Base-by-base conservation (phyloP, 2,113 vertebrate genomes). In the Zapus hudsonius region DNA sequence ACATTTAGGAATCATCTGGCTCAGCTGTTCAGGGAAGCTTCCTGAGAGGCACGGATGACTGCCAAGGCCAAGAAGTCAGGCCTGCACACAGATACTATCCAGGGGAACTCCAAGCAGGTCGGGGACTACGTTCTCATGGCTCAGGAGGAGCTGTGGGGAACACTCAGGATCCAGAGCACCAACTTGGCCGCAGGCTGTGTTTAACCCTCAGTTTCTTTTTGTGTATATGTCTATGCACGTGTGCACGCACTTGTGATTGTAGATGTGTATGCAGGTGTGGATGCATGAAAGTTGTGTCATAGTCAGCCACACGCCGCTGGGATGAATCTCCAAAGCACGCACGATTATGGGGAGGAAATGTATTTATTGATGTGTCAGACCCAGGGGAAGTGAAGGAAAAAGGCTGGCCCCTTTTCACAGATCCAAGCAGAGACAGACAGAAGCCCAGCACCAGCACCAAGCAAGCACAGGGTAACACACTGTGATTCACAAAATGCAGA, bases 1-100 rank as follows among this genome's bases (percentile, higher is more conserved):
- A 29, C 52, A 69, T n/a, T 91, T 87, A 90, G 96, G 64, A 38
- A 83, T 33, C 11, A 7, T 95, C 44, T 72, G 85, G 87, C 91
- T 93, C 85, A 63, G 88, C 12, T 0, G 63, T 52, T 90, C 44
- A 4, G 61, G 75, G 75, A 84, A 52, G 75, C 70, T 82, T 93
- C 61, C 72, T n/a, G 75, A 87, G 91, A 84, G 75, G 12, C 0
- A 0, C n/a, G n/a, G n/a, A n/a, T 22, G 12, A 57, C 6, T 11
- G 44, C 64, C 0, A 2, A 25, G 23, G 63, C 69, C 5, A 0
- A 3, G 0, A 47, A 44, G 57, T 31, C n/a, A 9, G 15, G 89
- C 22, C 44, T 63, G 59, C 1, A 3, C 73, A 33, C 7, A 33
- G 69, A 25, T 6, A 2, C 52, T 7, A 29, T 29, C 2, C 0